Conservation (phyloP, 2,888 invertebrate species). For the Busseola fusca region DNA sequence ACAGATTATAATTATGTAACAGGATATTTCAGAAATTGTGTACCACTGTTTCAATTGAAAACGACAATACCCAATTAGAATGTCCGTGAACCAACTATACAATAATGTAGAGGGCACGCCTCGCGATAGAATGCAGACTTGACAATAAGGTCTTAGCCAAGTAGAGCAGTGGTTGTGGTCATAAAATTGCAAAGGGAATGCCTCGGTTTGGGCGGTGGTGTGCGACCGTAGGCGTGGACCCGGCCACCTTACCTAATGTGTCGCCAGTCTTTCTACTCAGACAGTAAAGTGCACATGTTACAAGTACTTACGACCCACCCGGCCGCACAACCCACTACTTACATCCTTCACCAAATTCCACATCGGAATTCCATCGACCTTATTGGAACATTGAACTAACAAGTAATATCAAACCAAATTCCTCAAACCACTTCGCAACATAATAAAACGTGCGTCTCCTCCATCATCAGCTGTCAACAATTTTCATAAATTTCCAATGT, state of each 20-base stretch:
- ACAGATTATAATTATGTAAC: neutral
- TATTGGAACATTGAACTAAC: conserved; percentile 33
- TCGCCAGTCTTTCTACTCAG: conserved; percentile 66
- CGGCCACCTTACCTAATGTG: conserved; percentile 66
- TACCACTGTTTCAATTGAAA: conserved; percentile 23
- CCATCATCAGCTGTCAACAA: conserved; percentile 69
- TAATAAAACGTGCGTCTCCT: conserved; percentile 21
- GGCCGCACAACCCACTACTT: conserved; percentile 44
- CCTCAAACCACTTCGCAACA: conserved; percentile 18
- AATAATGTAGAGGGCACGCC: conserved; percentile 26
- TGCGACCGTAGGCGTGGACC: conserved; percentile 53
- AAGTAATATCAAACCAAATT: conserved; percentile 39
- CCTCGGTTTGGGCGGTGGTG: conserved; percentile 58
- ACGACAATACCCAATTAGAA: conserved; percentile 33
- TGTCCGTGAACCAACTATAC: conserved; percentile 21
- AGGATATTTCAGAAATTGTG: conserved; percentile 14
- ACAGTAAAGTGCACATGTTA: conserved; percentile 81
- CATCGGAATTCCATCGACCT: conserved; percentile 39
- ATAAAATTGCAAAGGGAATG: conserved; percentile 71
- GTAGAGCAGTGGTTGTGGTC: conserved; percentile 63
- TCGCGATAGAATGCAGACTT: conserved; percentile 64
- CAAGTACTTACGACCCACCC: conserved; percentile 69
- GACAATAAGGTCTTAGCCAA: conserved; percentile 65
- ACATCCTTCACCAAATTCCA: conserved; percentile 36
- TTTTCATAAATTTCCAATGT: conserved; percentile 74